Conservation (phyloP, 2,888 invertebrate genomes). For the Limnephilus lunatus region DNA sequence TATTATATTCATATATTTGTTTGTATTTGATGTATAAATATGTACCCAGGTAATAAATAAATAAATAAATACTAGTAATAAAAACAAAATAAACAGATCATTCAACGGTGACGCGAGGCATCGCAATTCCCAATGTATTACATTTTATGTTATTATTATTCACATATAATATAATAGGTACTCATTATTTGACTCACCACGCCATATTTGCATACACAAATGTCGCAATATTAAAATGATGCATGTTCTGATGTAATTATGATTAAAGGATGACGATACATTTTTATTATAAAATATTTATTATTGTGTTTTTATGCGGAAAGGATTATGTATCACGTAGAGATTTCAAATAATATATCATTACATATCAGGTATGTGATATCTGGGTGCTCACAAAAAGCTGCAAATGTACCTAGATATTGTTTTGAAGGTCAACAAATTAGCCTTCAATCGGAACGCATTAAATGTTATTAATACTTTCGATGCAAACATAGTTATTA, state of each 20-base stretch:
- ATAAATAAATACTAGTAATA: not conserved
- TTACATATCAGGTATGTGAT: not conserved
- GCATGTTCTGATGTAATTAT: not conserved
- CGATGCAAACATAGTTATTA: too few relatives aligned
- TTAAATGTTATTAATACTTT: too few relatives aligned
- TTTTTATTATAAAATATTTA: not conserved
- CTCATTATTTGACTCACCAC: not conserved
- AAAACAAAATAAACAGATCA: not conserved
- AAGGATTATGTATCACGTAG: not conserved
- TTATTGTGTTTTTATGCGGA: not conserved
- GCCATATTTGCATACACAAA: not conserved
- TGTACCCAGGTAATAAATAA: too few relatives aligned
- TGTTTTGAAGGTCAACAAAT: not conserved
- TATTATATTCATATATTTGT: too few relatives aligned
- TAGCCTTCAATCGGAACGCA: too few relatives aligned
- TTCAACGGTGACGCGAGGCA: not conserved
- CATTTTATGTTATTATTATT: not conserved
- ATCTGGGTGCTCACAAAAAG: not conserved
- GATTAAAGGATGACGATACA: not conserved
- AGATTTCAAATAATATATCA: not conserved
- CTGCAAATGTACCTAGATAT: not conserved
- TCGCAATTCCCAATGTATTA: not conserved
- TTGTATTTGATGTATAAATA: too few relatives aligned
- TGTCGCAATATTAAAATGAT: not conserved
- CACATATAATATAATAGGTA: not conserved